Evolutionary conservation across 2,113 vertebrate genomes (phyloP), one percentile per base, ranked within the genome.

Genomic region (Heterochromis multidens): DNA sequence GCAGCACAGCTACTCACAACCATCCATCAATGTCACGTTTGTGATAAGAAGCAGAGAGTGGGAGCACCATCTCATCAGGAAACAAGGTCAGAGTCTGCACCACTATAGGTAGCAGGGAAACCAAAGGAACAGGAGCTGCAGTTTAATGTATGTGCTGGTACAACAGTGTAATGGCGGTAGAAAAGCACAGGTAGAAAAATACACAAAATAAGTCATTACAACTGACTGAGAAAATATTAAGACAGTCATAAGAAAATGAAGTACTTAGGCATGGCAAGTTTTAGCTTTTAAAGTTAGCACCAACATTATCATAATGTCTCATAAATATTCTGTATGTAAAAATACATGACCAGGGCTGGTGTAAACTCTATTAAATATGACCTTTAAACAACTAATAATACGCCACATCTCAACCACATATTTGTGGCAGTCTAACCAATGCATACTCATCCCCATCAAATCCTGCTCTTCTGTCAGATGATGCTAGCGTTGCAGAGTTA

Each of bases 51-150:
- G 87, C 88, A 82, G 49, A 81, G 88, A 90, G 87, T 10, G 88
- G 79, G 85, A 88, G 87, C 88, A 13, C 19, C 93, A 77, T 86
- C 89, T 88, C 91, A 88, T 91, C 92, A 87, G 88, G 81, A 87
- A 92, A 91, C 90, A 93, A 92, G 93, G 93, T 93, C 93, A 90
- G 74, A 63, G 80, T 82, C 85, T 85, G 88, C 82, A 83, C 11
- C 33, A 1, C 57, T 35, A 58, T 7, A 2, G 74, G 80, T 61
- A 37, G 81, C 27, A 6, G 58, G 35, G 25, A 25, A 29, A 77
- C 56, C 59, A 78, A 72, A 62, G 25, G 61, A 83, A 79, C 23
- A 72, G 72, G 35, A 79, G 37, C 23, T 14, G 27, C 2, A 31
- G 12, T 52, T 49, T 54, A 57, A 65, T 76, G 29, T 5, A 25